Conservation (phyloP, 1,140 invertebrate species). For the Delia radicum region DNA sequence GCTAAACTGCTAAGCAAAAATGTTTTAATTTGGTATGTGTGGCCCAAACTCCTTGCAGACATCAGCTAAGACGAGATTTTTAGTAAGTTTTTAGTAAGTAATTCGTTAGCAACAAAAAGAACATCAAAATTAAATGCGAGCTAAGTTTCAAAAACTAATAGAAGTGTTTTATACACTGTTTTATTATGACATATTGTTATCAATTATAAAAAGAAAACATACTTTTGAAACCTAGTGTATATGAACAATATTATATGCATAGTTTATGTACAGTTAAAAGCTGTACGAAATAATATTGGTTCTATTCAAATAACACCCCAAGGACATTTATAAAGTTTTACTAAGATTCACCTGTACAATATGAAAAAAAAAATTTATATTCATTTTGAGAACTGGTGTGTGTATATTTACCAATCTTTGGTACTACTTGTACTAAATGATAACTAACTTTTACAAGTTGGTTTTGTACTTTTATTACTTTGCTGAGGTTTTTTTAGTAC, state of each 20-base stretch:
- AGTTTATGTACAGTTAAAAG: not conserved
- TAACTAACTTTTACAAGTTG: conserved; percentile 22
- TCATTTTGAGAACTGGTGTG: not conserved
- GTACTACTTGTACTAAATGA: not conserved
- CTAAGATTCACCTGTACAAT: not conserved
- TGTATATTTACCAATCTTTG: not conserved
- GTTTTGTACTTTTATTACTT: conserved; percentile 26
- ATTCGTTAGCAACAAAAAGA: too few species aligned
- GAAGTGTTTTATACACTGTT: too few species aligned
- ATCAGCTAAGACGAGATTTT: too few species aligned
- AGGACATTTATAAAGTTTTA: not conserved
- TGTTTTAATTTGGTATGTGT: too few species aligned
- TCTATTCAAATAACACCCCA: not conserved
- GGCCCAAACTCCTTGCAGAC: too few species aligned
- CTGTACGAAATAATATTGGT: not conserved
- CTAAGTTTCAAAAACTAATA: too few species aligned
- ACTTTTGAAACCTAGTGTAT: not conserved
- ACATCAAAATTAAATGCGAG: too few species aligned
- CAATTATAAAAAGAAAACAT: too few species aligned
- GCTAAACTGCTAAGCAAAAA: too few species aligned
- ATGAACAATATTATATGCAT: too few species aligned
- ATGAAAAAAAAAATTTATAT: not conserved
- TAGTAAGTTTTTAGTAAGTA: too few species aligned
- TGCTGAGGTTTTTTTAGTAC: conserved; percentile 7
- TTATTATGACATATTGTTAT: too few species aligned